Evolutionary conservation across 2,888 invertebrate genomes (phyloP).

Genomic region (Amiota mariae): DNA sequence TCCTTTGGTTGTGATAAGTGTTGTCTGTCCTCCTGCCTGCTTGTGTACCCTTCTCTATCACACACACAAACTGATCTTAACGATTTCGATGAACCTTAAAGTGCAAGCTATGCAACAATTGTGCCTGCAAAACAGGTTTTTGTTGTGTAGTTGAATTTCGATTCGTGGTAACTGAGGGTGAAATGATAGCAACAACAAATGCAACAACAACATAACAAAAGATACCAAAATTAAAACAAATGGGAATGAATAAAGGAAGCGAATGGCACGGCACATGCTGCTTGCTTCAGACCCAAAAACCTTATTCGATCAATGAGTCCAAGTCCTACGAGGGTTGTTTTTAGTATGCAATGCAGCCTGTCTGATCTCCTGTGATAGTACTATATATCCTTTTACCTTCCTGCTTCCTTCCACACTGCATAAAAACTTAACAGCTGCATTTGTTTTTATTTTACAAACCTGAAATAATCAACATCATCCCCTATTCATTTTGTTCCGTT

Average conservation of each 20-base stretch:
- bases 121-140: not conserved
- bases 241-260: not conserved
- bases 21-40: not conserved
- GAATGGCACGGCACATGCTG: conserved; percentile 1
- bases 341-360: not conserved
- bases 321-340: conserved; percentile 18
- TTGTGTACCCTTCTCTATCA: not conserved
- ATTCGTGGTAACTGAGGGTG: not conserved
- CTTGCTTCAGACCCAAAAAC: not conserved
- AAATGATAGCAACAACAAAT: not conserved
- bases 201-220: conserved; percentile 15
- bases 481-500: not conserved
- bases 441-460: conserved; percentile 15
- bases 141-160: not conserved
- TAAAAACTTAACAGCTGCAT: conserved; percentile 59
- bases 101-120: not conserved
- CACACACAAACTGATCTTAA: too few species aligned
- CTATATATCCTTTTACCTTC: conserved; percentile 59
- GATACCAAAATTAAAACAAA: not conserved
- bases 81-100: not conserved
- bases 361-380: not conserved
- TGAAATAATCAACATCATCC: conserved; percentile 6
- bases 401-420: conserved; percentile 52
- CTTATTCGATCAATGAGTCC: not conserved
- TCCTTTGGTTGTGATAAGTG: conserved; percentile 16